These are phyloP conservation scores for Larimichthys polyactis DNA, from an alignment of 2,113 vertebrate genomes.

Conservation along the genomic window DNA sequence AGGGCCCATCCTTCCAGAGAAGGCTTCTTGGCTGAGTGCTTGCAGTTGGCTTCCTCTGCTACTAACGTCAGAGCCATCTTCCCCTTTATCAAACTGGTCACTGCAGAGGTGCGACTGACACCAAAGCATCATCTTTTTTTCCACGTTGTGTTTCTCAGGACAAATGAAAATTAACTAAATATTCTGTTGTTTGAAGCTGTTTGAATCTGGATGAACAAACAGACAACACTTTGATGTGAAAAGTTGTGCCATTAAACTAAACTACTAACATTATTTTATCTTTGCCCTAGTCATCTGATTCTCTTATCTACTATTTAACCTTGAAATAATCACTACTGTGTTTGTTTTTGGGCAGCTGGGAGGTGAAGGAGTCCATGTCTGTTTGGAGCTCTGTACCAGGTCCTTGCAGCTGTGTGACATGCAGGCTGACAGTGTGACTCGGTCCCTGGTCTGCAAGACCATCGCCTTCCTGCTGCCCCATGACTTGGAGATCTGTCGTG, in stretches of 20 bases:
- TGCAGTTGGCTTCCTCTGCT: constrained; percentile 90
- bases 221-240: not conserved
- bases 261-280: not conserved
- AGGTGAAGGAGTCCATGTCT: constrained; percentile 91
- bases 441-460: constrained; percentile 95
- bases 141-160: not conserved
- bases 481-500: constrained; percentile 95
- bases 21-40: constrained; percentile 93
- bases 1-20: constrained; percentile 91
- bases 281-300: not conserved
- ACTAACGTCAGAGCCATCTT: constrained; percentile 96
- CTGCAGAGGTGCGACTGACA: constrained; percentile 88
- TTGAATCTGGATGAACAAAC: not conserved
- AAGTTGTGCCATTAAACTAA: not conserved
- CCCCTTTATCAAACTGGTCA: constrained; percentile 97
- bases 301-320: not conserved
- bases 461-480: constrained; percentile 95
- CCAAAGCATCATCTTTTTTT: not conserved
- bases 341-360: constrained; percentile 82
- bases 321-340: not conserved
- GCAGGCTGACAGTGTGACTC: constrained; percentile 89
- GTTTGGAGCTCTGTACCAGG: constrained; percentile 94
- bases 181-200: not conserved
- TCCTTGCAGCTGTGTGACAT: constrained; percentile 93
- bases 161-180: not conserved